Evolutionary conservation across 2,113 vertebrate genomes (phyloP), one percentile per base, ranked within the genome.

Genomic region (Tetraodon nigroviridis): DNA sequence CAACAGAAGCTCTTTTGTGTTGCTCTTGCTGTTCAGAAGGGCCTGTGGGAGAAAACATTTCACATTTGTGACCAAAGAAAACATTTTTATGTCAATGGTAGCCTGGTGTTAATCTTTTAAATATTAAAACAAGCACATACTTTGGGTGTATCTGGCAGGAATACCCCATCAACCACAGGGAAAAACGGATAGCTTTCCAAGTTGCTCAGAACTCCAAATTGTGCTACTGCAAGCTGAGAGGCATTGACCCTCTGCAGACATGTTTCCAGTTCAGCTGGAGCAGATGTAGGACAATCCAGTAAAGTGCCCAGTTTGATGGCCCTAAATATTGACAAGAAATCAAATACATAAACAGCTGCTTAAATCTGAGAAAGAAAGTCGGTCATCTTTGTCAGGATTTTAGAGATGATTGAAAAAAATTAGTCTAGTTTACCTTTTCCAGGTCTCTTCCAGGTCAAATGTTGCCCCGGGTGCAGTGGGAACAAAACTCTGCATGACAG

Each of bases 401-500:
- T 44, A 14, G 12, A 44, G 16, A 16, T 16, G 2, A 44, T 16
- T 5, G 16, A 16, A 14, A 14, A 16, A 17, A 18, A 0, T 3
- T n/a, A 20, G 12, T 7, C 13, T n/a, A 29, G 8, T 45, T 1
- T 65, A 87, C 87, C 83, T 83, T 18, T 78, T 87, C 71, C 86
- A 92, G 67, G 90, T 87, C 18, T 81, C 50, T 3, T 45, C 53
- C 49, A 85, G 61, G n/a, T 82, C 73, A 14, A 86, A 0, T 10
- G 76, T 79, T 32, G 78, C 91, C 95, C 93, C 95, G 12, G 87
- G 85, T n/a, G 91, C 86, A 57, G 92, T 95, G 4, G 92, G 89
- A 8, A 89, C 80, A 0, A 93, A 94, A 55, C 94, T 98, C 82
- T 98, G 87, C 81, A 98, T 82, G 75, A 97, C 92, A 37, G 32